Evolutionary conservation across 2,113 vertebrate genomes (phyloP).

Genomic region (Caranx melampygus): DNA sequence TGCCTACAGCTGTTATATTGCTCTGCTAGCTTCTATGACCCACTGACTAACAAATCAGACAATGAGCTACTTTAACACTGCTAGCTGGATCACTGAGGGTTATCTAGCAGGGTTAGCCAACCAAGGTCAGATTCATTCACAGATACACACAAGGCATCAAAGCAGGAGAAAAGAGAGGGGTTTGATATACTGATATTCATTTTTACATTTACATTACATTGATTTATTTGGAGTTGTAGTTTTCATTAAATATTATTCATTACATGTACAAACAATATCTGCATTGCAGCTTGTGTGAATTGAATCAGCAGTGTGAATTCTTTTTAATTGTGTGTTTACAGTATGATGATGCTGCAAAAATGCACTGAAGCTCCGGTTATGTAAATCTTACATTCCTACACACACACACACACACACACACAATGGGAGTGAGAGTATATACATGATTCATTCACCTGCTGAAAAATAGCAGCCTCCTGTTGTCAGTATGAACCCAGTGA

Average conservation of each 20-base stretch:
- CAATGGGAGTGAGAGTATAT: background rate
- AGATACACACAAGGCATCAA: background rate
- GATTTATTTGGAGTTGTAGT: background rate
- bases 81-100: no score
- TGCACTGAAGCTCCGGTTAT: background rate
- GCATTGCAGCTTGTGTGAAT: constrained; percentile 25
- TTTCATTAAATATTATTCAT: background rate
- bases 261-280: background rate
- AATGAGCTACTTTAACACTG: no score
- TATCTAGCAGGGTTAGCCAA: background rate
- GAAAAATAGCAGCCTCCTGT: background rate
- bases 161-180: background rate
- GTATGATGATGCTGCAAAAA: background rate
- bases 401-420: background rate
- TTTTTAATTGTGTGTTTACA: constrained; percentile 1
- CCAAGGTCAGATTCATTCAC: background rate
- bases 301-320: no score
- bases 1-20: no score
- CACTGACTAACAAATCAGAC: background rate
- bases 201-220: background rate
- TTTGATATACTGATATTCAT: background rate
- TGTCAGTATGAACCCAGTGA: constrained; percentile 20
- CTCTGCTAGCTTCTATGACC: background rate
- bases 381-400: background rate
- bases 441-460: background rate